Evolutionary conservation across 2,888 invertebrate genomes (phyloP).

Genomic region (Stramonita haemastoma): DNA sequence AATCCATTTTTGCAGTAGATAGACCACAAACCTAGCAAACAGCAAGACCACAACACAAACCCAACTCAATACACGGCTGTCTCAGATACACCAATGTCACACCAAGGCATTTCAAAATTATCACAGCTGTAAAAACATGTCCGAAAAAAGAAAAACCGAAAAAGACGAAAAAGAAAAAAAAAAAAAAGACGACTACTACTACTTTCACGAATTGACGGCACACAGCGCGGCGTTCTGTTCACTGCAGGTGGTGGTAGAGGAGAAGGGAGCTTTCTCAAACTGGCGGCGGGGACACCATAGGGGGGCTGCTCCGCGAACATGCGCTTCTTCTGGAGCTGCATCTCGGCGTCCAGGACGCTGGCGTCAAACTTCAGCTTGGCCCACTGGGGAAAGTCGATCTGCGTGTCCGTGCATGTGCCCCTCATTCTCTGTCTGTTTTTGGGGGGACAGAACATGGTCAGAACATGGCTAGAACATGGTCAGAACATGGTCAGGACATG

Average conservation of each 20-base stretch:
- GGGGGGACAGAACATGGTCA: no score
- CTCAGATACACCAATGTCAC: not conserved
- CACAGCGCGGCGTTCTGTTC: not conserved
- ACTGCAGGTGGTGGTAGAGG: not conserved
- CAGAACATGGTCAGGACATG: no score
- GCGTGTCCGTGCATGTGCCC: conserved; percentile 59
- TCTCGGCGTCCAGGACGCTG: conserved; percentile 59
- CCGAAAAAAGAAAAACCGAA: no score
- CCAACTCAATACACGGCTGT: not conserved
- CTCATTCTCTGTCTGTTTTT: conserved; percentile 61
- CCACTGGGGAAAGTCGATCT: conserved; percentile 65
- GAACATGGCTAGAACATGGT: no score
- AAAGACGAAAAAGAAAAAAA: no score
- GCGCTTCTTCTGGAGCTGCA: conserved; percentile 66
- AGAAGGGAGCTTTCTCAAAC: conserved; percentile 41
- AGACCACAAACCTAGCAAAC: not conserved
- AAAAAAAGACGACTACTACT: not conserved
- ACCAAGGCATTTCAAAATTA: not conserved
- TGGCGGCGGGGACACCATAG: conserved; percentile 50
- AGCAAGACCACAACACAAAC: not conserved
- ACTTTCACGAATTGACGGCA: conserved; percentile 18
- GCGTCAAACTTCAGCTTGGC: conserved; percentile 53
- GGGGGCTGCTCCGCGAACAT: conserved; percentile 65
- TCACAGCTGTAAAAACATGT: not conserved
- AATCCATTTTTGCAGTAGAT: not conserved